Percentiles rank a stretch among this genome's conserved stretches.
Conservation (phyloP, 2,888 invertebrate species). For the Empis stercorea region DNA sequence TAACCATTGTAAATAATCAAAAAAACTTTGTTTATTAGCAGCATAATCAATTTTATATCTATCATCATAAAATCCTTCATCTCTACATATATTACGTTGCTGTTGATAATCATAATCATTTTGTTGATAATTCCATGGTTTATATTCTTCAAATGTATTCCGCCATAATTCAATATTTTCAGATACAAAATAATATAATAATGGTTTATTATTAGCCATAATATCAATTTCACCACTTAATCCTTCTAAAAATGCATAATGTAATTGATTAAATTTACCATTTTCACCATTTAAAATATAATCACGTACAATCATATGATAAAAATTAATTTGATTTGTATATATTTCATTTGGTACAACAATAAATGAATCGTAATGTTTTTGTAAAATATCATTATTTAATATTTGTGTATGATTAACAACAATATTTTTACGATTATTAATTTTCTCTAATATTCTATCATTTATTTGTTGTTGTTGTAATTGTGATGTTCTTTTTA, state of each 20-base stretch:
- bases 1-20: background rate
- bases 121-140: background rate
- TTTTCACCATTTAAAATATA: background rate
- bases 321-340: background rate
- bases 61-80: background rate
- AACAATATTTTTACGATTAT: background rate
- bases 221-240: conserved; percentile 1
- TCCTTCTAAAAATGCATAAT: background rate
- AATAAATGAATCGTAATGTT: background rate
- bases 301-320: background rate
- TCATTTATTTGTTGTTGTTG: too few species aligned
- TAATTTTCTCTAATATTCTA: background rate
- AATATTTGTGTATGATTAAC: background rate
- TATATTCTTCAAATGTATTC: background rate
- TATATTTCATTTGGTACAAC: background rate
- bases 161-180: background rate
- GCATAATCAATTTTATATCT: background rate
- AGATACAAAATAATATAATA: background rate
- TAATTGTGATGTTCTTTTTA: too few species aligned
- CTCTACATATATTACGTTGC: too few species aligned
- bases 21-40: background rate
- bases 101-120: background rate
- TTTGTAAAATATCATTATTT: background rate
- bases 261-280: background rate
- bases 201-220: background rate